These are phyloP conservation scores for Dicyrtomina minuta DNA, from an alignment of 2,888 invertebrate genomes.

Conservation along the genomic window DNA sequence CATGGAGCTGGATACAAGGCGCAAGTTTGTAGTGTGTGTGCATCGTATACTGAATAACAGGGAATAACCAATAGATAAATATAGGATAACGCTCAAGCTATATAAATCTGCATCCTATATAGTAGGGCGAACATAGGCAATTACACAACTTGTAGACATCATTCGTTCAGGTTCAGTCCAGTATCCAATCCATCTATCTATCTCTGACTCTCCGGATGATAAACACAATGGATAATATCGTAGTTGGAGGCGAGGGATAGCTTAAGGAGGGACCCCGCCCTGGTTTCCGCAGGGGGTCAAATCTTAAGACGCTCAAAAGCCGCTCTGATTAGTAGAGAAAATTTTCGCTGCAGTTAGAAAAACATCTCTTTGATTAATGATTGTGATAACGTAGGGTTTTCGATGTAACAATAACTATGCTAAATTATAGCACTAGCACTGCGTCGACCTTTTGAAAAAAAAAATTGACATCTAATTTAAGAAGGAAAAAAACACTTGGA, in stretches of 20 bases:
- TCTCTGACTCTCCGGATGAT: conserved; percentile 19
- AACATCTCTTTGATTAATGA: conserved; percentile 22
- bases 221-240: conserved; percentile 29
- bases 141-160: conserved; percentile 8
- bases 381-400: conserved; percentile 9
- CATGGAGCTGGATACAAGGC: neutral
- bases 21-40: neutral
- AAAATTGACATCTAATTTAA: conserved; percentile 36
- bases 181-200: conserved; percentile 9
- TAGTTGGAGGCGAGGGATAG: conserved; percentile 18
- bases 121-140: neutral
- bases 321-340: conserved; percentile 28
- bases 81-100: neutral
- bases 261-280: conserved; percentile 29
- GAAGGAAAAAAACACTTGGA: conserved; percentile 1
- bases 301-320: conserved; percentile 9
- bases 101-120: too few species aligned
- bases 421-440: conserved; percentile 2
- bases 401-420: conserved; percentile 2
- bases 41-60: neutral
- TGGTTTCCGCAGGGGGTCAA: conserved; percentile 23
- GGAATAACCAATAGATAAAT: neutral
- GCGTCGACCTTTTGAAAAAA: neutral
- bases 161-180: too few species aligned
- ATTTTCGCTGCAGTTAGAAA: conserved; percentile 8